phyloP scores from a whole-genome alignment of 2,113 vertebrate genomes.

The Oreochromis aureus region DNA sequence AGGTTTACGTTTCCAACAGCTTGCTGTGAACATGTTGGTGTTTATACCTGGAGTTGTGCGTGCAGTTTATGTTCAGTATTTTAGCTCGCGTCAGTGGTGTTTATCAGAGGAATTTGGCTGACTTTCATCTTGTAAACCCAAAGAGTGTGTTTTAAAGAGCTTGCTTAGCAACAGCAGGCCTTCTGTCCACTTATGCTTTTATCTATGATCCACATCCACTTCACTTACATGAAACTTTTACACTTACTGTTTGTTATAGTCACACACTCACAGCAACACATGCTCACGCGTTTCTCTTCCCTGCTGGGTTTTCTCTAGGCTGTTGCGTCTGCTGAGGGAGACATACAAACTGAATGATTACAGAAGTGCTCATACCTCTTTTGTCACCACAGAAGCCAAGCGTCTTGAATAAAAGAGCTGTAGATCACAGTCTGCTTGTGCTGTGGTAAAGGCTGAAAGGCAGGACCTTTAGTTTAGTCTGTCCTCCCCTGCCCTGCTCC shows the following conservation, averaged over 20 bases:
- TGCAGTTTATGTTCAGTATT: slow-evolving; percentile 1
- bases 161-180: slow-evolving; percentile 15
- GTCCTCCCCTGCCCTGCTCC: background rate
- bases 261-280: background rate
- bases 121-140: slow-evolving; percentile 28
- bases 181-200: background rate
- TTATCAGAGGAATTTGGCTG: slow-evolving; percentile 45
- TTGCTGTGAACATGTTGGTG: background rate
- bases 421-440: background rate
- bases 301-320: background rate
- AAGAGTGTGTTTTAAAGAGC: slow-evolving; percentile 8
- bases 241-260: background rate
- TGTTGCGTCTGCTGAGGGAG: background rate
- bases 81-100: background rate
- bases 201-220: background rate
- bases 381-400: slow-evolving; percentile 8
- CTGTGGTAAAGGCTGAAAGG: background rate
- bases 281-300: background rate
- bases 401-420: background rate
- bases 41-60: background rate
- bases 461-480: background rate
- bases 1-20: background rate
- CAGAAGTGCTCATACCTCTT: background rate
- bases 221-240: background rate
- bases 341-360: background rate